phyloP scores from a whole-genome alignment of 2,113 vertebrate species.

The Pavo muticus region DNA sequence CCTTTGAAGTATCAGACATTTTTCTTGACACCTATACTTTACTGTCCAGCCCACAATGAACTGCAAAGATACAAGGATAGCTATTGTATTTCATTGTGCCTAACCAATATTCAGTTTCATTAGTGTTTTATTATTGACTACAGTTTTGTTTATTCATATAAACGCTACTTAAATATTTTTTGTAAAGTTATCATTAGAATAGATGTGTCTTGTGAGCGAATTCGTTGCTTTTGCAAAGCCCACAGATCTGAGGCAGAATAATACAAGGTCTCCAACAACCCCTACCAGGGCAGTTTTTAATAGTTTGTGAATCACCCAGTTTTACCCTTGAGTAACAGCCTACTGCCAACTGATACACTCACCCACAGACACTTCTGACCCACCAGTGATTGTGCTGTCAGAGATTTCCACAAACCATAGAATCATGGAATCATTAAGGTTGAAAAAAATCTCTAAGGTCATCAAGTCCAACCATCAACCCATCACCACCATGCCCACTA shows the following conservation, averaged over 20 bases:
- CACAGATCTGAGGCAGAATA: background rate
- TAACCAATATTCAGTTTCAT: background rate
- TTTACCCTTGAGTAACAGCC: background rate
- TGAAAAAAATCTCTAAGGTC: no score
- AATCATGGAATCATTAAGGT: no score
- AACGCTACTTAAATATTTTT: background rate
- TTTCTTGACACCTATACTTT: background rate
- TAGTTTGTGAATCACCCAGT: background rate
- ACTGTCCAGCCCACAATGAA: background rate
- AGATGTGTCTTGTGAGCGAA: rapidly evolving
- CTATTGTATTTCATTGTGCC: background rate
- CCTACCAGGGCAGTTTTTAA: background rate
- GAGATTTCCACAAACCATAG: background rate
- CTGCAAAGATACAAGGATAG: background rate
- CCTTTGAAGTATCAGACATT: constrained; percentile 30
- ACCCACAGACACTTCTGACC: background rate
- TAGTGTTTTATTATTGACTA: background rate
- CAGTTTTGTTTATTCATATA: background rate
- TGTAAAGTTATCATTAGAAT: background rate
- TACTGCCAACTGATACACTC: background rate
- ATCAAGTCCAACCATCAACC: no score
- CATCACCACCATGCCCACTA: no score
- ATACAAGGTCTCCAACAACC: background rate
- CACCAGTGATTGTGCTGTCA: background rate
- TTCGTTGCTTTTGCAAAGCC: background rate